Conservation (phyloP, 2,797 vertebrate species). For the Pogonophryne albipinna region DNA sequence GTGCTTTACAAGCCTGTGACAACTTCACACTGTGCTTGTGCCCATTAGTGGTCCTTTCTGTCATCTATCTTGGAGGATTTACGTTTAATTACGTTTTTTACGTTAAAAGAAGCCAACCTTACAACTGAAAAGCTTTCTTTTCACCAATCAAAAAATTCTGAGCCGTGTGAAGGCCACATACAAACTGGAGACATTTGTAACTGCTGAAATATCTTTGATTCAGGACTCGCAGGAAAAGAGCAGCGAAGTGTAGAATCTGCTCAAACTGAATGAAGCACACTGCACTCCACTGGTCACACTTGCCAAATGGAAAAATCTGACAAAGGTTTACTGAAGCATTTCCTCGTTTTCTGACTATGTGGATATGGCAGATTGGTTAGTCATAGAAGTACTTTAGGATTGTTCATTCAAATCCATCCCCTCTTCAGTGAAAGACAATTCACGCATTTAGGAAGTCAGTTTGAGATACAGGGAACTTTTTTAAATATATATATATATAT, state of each 20-base stretch:
- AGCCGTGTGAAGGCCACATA: background rate
- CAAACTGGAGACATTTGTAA: conserved; percentile 6
- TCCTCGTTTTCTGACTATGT: conserved; percentile 31
- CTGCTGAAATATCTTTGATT: conserved; percentile 14
- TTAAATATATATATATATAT: too few relatives aligned
- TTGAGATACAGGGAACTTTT: conserved; percentile 2
- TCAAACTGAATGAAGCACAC: conserved; percentile 22
- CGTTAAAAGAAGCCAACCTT: background rate
- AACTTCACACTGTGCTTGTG: conserved; percentile 3
- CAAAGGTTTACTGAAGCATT: conserved; percentile 53
- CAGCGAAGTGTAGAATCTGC: conserved; percentile 31
- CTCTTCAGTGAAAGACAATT: background rate
- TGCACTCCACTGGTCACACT: conserved; percentile 50
- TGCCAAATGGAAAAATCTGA: conserved; percentile 45
- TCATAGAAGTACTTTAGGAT: conserved; percentile 13
- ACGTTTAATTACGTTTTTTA: conserved; percentile 13
- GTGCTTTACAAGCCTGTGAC: conserved; percentile 12
- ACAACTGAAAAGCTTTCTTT: background rate
- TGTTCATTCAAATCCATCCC: conserved; percentile 25
- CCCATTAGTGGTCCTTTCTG: conserved; percentile 25
- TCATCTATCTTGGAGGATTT: conserved; percentile 19
- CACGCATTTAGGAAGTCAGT: background rate
- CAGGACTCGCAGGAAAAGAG: conserved; percentile 6
- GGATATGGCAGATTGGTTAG: conserved; percentile 21
- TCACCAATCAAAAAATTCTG: background rate